phyloP scores from a whole-genome alignment of 23 tunicate genomes.

The Styela plicata region DNA sequence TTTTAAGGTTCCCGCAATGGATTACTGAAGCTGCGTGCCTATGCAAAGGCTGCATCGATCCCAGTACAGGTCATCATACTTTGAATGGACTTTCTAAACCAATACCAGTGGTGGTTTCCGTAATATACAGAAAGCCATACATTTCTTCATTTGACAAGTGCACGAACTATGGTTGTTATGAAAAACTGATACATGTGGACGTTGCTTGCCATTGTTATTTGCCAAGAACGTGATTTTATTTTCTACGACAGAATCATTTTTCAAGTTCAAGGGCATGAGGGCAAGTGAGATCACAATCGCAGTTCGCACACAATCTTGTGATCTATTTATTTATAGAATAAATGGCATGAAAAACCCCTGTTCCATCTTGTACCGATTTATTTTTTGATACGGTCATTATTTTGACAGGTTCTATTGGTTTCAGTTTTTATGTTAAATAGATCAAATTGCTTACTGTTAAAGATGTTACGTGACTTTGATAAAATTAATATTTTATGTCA shows the following conservation, averaged over 20 bases:
- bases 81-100: conserved; percentile 7
- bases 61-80: conserved; percentile 7
- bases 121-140: conserved; percentile 5
- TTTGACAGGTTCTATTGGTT: too few species aligned
- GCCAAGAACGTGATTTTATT: neutral
- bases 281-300: too few species aligned
- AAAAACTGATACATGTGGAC: conserved; percentile 6
- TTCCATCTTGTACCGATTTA: too few species aligned
- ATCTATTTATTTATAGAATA: too few species aligned
- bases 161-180: conserved; percentile 7
- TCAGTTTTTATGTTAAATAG: too few species aligned
- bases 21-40: conserved; percentile 42
- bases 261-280: too few species aligned
- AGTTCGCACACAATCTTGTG: too few species aligned
- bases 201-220: conserved; percentile 30
- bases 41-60: conserved; percentile 40
- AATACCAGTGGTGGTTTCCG: neutral
- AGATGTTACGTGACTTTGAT: too few species aligned
- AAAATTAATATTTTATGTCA: too few species aligned
- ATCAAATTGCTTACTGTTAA: too few species aligned
- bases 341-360: too few species aligned
- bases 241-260: neutral
- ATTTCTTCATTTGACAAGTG: conserved; percentile 15
- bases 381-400: too few species aligned
- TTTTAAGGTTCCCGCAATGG: conserved; percentile 25